Conservation (phyloP, 2,888 invertebrate species). For the Vesta saturnalis region DNA sequence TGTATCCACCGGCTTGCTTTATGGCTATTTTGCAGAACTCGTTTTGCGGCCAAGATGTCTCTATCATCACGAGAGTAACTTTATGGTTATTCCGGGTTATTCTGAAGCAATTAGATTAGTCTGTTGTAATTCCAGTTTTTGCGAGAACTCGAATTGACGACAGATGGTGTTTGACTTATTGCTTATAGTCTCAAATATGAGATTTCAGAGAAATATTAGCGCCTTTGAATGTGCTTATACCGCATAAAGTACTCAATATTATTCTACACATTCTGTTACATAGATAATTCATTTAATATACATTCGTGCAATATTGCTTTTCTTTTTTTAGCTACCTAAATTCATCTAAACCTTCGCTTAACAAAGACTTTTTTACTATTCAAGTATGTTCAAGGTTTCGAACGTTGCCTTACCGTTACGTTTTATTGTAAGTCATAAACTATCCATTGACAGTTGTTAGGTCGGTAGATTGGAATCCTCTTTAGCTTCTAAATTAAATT, state of each 20-base stretch:
- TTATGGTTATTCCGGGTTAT: constrained; percentile 63
- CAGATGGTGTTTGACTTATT: constrained; percentile 62
- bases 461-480: constrained; percentile 15
- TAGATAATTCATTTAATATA: constrained; percentile 8
- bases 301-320: not conserved
- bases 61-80: constrained; percentile 61
- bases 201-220: constrained; percentile 34
- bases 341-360: constrained; percentile 6
- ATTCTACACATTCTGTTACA: constrained; percentile 25
- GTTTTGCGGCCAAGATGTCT: constrained; percentile 63
- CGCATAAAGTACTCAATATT: constrained; percentile 20
- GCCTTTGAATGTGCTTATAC: constrained; percentile 33
- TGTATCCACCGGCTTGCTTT: constrained; percentile 61
- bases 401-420: constrained; percentile 24
- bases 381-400: constrained; percentile 19
- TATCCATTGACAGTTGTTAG: constrained; percentile 29
- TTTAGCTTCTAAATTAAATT: constrained; percentile 16
- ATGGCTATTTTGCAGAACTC: constrained; percentile 61
- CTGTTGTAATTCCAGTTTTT: constrained; percentile 61
- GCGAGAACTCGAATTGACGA: constrained; percentile 52
- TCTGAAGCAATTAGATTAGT: constrained; percentile 62
- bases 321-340: not conserved
- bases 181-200: constrained; percentile 44
- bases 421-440: constrained; percentile 31
- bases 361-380: constrained; percentile 22